Percentiles rank a stretch among this genome's conserved stretches.
Evolutionary conservation across 2,113 vertebrate genomes (phyloP).

Genomic region (Pristiophorus japonicus): DNA sequence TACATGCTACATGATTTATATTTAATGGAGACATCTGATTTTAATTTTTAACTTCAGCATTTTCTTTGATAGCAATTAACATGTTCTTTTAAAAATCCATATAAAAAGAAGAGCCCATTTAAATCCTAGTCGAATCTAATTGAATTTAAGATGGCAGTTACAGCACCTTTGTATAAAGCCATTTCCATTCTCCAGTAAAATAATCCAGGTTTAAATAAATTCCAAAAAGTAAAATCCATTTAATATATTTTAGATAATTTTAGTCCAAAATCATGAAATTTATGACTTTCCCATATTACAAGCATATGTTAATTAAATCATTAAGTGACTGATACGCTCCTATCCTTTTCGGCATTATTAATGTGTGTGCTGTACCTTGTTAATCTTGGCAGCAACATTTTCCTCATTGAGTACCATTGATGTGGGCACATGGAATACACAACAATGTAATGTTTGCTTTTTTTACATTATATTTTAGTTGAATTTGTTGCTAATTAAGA

Average conservation of each 20-base stretch:
- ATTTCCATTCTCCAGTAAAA: constrained; percentile 20
- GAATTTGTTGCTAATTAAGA: neutral
- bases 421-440: neutral
- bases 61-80: neutral
- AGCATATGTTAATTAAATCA: neutral
- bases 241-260: constrained; percentile 20
- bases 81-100: neutral
- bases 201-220: constrained; percentile 19
- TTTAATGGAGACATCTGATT: neutral
- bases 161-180: neutral
- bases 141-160: constrained; percentile 17
- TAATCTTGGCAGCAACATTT: constrained; percentile 16
- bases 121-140: neutral
- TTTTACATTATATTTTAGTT: neutral
- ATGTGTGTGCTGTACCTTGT: neutral
- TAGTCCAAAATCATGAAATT: constrained; percentile 11
- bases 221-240: neutral
- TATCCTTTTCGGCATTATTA: neutral
- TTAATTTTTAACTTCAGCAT: neutral
- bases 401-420: neutral
- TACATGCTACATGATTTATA: neutral
- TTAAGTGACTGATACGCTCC: too few relatives aligned
- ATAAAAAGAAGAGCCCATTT: neutral
- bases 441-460: neutral
- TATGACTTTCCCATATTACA: neutral